Conservation (phyloP, 2,888 invertebrate species). For the Syritta pipiens region DNA sequence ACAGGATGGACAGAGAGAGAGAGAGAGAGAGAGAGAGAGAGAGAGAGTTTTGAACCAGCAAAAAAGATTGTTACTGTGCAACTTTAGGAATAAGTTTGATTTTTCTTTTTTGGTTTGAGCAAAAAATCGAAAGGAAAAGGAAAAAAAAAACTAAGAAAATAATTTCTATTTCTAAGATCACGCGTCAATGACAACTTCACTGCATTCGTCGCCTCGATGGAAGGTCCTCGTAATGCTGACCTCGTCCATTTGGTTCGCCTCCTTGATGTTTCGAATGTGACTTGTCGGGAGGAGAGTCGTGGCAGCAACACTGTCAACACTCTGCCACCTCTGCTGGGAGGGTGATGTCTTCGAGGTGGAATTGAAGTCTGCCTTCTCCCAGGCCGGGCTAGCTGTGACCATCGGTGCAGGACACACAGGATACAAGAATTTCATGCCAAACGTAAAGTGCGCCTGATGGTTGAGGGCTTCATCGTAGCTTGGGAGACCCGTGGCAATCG, state of each 20-base stretch:
- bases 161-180: conserved; percentile 44
- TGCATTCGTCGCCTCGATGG: conserved; percentile 27
- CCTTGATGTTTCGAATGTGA: conserved; percentile 59
- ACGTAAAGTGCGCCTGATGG: conserved; percentile 78
- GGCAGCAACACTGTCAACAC: conserved; percentile 59
- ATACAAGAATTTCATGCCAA: conserved; percentile 77
- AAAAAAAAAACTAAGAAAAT: background rate
- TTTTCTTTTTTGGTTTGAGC: background rate
- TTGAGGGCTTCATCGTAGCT: conserved; percentile 83
- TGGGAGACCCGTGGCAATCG: conserved; percentile 83
- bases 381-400: conserved; percentile 69
- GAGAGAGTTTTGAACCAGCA: background rate
- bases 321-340: conserved; percentile 53
- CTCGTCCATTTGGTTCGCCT: conserved; percentile 50
- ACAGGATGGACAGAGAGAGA: background rate
- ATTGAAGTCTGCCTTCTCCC: conserved; percentile 74
- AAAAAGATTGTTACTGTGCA: background rate
- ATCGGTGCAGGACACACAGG: conserved; percentile 75
- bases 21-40: background rate
- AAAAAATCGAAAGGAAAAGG: background rate
- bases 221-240: background rate
- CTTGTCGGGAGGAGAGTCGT: conserved; percentile 63
- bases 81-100: background rate
- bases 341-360: conserved; percentile 34
- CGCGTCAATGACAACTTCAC: conserved; percentile 58